A percentile compares a stretch with the other conserved stretches of the same genome.
These are phyloP conservation scores for Reticulitermes speratus DNA, from an alignment of 1,140 invertebrate genomes.

Conservation along the genomic window DNA sequence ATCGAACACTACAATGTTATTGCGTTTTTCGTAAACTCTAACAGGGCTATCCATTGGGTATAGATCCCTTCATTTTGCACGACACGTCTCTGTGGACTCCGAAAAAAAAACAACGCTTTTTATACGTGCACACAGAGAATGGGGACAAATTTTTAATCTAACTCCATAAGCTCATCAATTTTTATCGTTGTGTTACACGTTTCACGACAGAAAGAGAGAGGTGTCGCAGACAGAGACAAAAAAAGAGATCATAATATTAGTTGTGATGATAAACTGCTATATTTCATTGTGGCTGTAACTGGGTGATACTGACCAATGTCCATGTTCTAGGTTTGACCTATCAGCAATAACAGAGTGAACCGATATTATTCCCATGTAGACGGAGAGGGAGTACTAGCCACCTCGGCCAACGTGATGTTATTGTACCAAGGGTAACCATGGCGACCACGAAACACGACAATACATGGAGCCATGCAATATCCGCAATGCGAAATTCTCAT, in stretches of 20 bases:
- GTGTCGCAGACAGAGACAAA: background rate
- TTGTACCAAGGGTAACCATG: background rate
- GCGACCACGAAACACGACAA: background rate
- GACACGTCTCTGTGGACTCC: no score
- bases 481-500: slow-evolving; percentile 1
- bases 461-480: background rate
- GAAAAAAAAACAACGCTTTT: background rate
- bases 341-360: background rate
- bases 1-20: no score
- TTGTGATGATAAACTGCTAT: background rate
- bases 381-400: background rate
- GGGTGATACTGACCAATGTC: background rate
- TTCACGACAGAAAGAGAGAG: background rate
- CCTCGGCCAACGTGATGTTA: background rate
- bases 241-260: background rate
- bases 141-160: slow-evolving; percentile 12
- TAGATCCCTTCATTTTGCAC: no score
- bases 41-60: no score
- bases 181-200: background rate
- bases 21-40: no score
- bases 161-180: background rate
- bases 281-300: background rate
- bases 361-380: background rate
- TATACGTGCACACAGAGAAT: background rate
- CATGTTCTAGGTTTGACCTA: background rate